phyloP scores from a whole-genome alignment of 2,113 vertebrate genomes.

The Trachemys scripta region DNA sequence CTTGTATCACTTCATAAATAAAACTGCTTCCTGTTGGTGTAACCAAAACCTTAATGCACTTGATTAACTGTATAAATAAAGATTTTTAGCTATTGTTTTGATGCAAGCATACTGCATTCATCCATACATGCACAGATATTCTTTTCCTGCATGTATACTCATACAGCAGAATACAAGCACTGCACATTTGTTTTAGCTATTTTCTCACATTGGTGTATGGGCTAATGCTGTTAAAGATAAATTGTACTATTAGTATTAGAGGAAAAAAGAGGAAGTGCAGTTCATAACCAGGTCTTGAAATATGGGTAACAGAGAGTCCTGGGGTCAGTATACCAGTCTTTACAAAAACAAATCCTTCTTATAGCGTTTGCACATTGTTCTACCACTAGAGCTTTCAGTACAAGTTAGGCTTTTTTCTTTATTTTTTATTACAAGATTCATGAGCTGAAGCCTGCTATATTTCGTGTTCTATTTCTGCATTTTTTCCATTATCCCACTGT shows the following conservation, averaged over 20 bases:
- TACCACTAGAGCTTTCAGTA: neutral
- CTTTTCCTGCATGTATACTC: neutral
- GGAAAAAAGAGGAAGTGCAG: neutral
- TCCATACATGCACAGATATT: neutral
- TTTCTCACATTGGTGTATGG: neutral
- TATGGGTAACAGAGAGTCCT: neutral
- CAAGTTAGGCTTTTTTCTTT: neutral
- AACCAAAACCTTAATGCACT: neutral
- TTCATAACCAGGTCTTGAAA: slow-evolving; percentile 7
- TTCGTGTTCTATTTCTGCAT: slow-evolving; percentile 44
- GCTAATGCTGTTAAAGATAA: neutral
- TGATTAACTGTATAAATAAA: slow-evolving; percentile 33
- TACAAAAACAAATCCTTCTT: slow-evolving; percentile 14
- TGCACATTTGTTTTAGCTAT: slow-evolving; percentile 8
- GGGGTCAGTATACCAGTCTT: neutral
- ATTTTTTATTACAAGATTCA: slow-evolving; percentile 53
- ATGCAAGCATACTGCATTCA: neutral
- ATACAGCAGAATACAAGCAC: neutral
- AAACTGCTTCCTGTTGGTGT: neutral
- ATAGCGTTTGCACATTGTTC: neutral
- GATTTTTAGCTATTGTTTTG: neutral
- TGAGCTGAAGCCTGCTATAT: neutral
- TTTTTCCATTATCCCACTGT: slow-evolving; percentile 69
- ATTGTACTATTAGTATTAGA: neutral
- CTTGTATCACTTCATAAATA: neutral